These are phyloP conservation scores for Crypturellus undulatus DNA, from an alignment of 2,113 vertebrate genomes.

Conservation along the genomic window DNA sequence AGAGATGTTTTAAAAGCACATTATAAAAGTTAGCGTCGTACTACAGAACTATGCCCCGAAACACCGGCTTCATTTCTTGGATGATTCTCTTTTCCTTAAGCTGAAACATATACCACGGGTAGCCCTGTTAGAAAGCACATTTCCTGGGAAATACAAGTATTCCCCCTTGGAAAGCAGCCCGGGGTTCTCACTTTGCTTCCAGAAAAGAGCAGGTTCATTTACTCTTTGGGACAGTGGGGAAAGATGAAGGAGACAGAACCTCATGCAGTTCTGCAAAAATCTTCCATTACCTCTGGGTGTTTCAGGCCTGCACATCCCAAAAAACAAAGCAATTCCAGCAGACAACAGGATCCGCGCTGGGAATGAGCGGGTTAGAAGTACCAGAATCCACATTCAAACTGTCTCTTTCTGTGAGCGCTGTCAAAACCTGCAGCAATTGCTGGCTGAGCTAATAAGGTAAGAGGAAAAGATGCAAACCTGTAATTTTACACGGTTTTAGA, in stretches of 20 bases:
- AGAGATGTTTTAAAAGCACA: background rate
- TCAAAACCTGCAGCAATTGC: background rate
- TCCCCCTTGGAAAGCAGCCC: background rate
- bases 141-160: accelerated
- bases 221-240: background rate
- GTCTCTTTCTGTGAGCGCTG: background rate
- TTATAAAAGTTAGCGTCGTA: background rate
- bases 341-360: background rate
- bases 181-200: background rate
- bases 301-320: background rate
- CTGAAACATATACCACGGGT: background rate
- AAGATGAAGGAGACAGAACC: background rate
- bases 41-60: background rate
- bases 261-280: accelerated
- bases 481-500: background rate
- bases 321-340: background rate
- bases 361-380: background rate
- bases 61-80: background rate
- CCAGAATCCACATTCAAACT: background rate
- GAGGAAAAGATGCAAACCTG: background rate
- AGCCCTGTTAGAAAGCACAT: background rate
- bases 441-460: background rate
- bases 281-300: background rate
- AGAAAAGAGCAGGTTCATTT: background rate
- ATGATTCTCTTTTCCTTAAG: accelerated